Conservation (phyloP, 2,888 invertebrate genomes). For the Epinotia brunnichana region DNA sequence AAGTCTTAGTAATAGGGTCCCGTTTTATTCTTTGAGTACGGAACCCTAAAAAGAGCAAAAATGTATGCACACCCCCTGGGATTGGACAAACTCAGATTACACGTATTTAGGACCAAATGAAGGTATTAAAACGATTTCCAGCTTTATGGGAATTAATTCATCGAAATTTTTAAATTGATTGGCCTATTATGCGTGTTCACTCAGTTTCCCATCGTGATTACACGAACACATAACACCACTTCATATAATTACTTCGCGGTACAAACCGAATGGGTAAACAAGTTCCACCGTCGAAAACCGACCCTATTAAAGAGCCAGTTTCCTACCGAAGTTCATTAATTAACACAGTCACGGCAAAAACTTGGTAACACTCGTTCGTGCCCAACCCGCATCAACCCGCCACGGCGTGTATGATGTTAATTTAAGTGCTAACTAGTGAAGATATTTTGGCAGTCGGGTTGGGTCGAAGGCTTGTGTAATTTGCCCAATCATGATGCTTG, state of each 20-base stretch:
- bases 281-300: background rate
- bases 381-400: conserved; percentile 30
- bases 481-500: conserved; percentile 16
- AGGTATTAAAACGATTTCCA: too few species aligned
- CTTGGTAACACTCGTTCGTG: conserved; percentile 17
- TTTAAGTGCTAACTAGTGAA: conserved; percentile 34
- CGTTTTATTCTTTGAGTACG: too few species aligned
- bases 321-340: conserved; percentile 37
- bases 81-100: too few species aligned
- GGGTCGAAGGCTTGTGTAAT: conserved; percentile 15
- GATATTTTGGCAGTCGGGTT: conserved; percentile 21
- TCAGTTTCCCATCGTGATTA: background rate
- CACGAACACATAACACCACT: background rate
- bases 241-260: conserved; percentile 6
- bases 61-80: too few species aligned
- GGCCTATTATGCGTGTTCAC: too few species aligned
- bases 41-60: too few species aligned
- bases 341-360: conserved; percentile 36
- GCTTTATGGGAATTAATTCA: too few species aligned
- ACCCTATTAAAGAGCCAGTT: conserved; percentile 30
- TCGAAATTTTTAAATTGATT: too few species aligned
- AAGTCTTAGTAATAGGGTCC: too few species aligned
- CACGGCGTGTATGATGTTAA: conserved; percentile 18
- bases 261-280: conserved; percentile 11
- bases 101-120: too few species aligned